phyloP scores from a whole-genome alignment of 2,113 vertebrate species.

The Salminus brasiliensis region DNA sequence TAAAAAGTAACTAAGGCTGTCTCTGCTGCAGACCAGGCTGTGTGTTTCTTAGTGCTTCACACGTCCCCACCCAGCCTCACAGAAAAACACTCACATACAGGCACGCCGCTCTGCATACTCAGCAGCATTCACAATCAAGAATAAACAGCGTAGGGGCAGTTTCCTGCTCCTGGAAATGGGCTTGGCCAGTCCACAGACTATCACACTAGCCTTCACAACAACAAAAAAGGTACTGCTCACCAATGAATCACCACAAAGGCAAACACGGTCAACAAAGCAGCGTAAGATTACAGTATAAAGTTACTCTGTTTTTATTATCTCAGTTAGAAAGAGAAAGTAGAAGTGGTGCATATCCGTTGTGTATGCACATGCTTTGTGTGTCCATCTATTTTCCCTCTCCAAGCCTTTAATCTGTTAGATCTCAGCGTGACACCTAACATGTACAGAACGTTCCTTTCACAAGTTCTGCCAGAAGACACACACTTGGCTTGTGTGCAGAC shows the following conservation, averaged over 20 bases:
- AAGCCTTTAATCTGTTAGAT: constrained; percentile 53
- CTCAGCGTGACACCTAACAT: constrained; percentile 23
- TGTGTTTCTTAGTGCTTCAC: constrained; percentile 3
- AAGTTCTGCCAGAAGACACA: constrained; percentile 44
- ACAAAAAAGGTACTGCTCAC: constrained; percentile 23
- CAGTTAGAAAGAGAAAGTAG: neutral
- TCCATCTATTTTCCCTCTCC: constrained; percentile 23
- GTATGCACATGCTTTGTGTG: constrained; percentile 5
- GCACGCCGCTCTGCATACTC: constrained; percentile 58
- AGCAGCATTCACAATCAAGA: constrained; percentile 53
- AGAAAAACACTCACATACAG: constrained; percentile 18
- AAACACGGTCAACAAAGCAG: neutral
- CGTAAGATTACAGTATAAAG: neutral
- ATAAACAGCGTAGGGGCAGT: constrained; percentile 51
- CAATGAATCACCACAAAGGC: too few species aligned
- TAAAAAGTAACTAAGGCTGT: constrained; percentile 20
- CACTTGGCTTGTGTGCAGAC: too few species aligned
- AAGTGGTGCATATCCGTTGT: constrained; percentile 8
- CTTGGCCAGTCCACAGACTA: constrained; percentile 30
- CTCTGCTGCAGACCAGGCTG: neutral
- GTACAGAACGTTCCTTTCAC: constrained; percentile 33
- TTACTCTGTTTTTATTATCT: neutral
- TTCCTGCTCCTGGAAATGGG: constrained; percentile 56
- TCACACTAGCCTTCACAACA: constrained; percentile 13
- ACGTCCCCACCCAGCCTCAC: neutral